Evolutionary conservation across 2,797 vertebrate species (phyloP), one percentile per base, ranked within the genome.

Genomic region (Crypturellus tataupa): DNA sequence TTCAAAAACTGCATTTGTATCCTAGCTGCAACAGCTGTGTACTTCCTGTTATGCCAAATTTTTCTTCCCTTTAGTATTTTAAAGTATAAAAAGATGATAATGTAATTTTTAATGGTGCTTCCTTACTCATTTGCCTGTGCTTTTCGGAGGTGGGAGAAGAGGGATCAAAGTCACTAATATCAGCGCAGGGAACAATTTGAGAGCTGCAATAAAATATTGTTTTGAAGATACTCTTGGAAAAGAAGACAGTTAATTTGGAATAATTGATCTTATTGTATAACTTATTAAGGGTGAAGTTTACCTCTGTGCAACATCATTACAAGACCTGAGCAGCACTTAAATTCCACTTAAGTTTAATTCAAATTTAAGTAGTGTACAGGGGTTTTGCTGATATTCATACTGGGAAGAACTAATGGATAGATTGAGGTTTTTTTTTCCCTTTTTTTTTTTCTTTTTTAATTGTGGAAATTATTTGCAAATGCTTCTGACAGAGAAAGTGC

Each of bases 301-400:
- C 70, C 55, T 70, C 87, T 93, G 80, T 82, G 60, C 63, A 80
- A 80, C 85, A 94, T 23, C 77, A 44, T 75, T 80, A 39, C 55
- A 85, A 93, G 87, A 87, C 62, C 76, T 81, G 87, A 70, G 85
- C 72, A 94, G 69, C 93, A 91, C 53, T 96, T 94, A 89, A 3
- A 18, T 90, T 92, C 75, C 68, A 87, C 59, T 95, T 93, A 89
- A 89, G 70, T 42, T 87, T 77, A 87, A 94, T 71, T 89, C 80
- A 42, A 87, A 47, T 91, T 37, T 79, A 89, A 88, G 78, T 91
- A 56, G 18, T 60, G n/a, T 55, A 23, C 24, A 46, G 75, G n/a
- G 71, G 3, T 79, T 95, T 90, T 73, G 53, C 85, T 87, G 64
- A 60, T 91, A 44, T 80, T 80, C 70, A 39, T 42, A n/a, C 56